Conservation (phyloP, 2,888 invertebrate genomes). For the Caenorhabditis angaria region DNA sequence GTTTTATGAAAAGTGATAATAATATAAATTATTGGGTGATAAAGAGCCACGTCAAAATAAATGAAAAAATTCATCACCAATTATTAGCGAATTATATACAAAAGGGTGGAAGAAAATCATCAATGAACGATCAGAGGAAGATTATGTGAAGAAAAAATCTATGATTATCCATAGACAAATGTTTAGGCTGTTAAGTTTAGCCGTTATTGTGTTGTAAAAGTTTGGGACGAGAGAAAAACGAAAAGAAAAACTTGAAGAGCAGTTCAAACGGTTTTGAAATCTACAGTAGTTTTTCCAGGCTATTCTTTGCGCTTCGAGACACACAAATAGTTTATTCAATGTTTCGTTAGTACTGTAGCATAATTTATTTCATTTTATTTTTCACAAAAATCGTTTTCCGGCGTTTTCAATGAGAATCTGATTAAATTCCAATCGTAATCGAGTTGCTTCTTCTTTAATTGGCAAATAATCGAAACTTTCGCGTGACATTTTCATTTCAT, state of each 20-base stretch:
- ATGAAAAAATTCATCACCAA: no score
- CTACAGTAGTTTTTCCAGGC: not conserved
- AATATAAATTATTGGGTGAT: no score
- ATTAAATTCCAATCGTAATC: conserved; percentile 36
- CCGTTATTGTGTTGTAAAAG: no score
- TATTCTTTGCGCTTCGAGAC: not conserved
- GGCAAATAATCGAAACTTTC: conserved; percentile 51
- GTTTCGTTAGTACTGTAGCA: not conserved
- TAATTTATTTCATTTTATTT: not conserved
- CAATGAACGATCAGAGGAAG: no score
- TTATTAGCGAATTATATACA: no score
- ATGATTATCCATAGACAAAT: no score
- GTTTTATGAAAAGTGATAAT: not conserved
- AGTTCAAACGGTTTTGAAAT: not conserved
- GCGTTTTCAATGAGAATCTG: conserved; percentile 15
- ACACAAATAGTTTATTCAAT: not conserved
- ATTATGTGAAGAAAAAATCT: no score
- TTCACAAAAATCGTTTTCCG: conserved; percentile 2
- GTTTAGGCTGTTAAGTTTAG: no score
- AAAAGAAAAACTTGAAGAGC: not conserved
- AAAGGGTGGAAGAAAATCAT: no score
- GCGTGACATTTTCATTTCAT: conserved; percentile 30
- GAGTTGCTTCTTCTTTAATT: conserved; percentile 52
- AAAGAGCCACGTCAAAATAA: no score
- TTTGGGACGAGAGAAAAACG: no score